Base-by-base conservation (phyloP, 2,888 invertebrate genomes). In the Aphelenchoides bicaudatus region DNA sequence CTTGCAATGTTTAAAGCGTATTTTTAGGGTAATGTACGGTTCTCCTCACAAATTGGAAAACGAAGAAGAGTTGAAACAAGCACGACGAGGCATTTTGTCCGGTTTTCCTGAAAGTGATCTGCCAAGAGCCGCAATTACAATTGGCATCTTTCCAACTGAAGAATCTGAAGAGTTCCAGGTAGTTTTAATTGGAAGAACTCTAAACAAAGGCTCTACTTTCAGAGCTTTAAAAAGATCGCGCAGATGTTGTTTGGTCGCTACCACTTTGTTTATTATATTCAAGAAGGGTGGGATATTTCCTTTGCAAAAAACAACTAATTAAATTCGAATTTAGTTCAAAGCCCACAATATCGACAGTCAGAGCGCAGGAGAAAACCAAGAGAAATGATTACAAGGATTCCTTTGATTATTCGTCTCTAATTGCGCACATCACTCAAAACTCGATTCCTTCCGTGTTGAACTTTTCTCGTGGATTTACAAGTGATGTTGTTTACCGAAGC, bases 191-290 rank as follows among this genome's bases (percentile, higher is more conserved):
- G 75, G 70, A 3, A 55, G 66, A 1, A 75, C 75, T 52, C 59
- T 59, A 19, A 49, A 56, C 3, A 56, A 63, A 2, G 62, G 65
- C 19, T 48, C 31, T n/a, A 69, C 43, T 71, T 66, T 51, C 62
- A 63, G 47, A 65, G 69, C 30, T 76, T 64, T 39, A 52, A 63
- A 53, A 72, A 69, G 37, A 65, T 67, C 0, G 72, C 73, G 5
- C 64, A 66, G 28, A 62, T 70, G 28, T 64, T 76, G 25, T 56
- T 59, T 34, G 76, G 76, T 16, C 68, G 71, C 48, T 76, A 74
- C 49, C 73, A 68, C 46, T 39, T 72, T 16, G 65, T 68, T n/a
- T 72, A 70, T 43, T 57, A 34, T 19, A 59, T 69, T 28, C 58
- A 66, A 16, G 39, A 48, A 16, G 54, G 48, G 65, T 63, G 29